Evolutionary conservation across 1,140 invertebrate genomes (phyloP), one percentile per base, ranked within the genome.

Genomic region (Heliconius hewitsoni): DNA sequence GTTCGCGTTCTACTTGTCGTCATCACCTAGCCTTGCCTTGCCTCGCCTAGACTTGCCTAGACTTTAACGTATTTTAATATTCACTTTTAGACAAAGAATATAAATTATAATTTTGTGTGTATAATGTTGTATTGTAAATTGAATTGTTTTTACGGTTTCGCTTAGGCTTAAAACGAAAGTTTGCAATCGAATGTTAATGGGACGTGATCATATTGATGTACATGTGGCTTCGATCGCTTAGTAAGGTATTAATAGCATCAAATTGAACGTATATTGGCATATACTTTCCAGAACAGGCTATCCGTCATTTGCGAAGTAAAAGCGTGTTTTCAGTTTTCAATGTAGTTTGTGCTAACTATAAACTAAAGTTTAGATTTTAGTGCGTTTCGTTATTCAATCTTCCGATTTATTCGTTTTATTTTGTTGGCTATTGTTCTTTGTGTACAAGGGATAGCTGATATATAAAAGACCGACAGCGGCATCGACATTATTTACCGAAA

Each of bases 1-100:
- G 37, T 72, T 57, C 55, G n/a, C 75, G 76, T 74, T 55, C 70
- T 66, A 75, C 78, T 80, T 80, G 74, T 76, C 79, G 75, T 76
- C 78, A 80, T 73, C 46, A 60, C 46, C 74, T 75, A 70, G 37
- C 27, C 13, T 70, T 75, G 11, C 30, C 30, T 30, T 30, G 74
- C 30, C 74, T 75, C 60, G 11, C 71, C n/a, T 71, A 23, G 73
- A 52, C 13, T 73, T 46, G 13, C 71, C n/a, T 71, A 23, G 73
- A 52, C 23, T 73, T 27, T 8, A 8, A 42, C n/a, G 39, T 30
- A 77, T 66, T 72, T 42, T 19, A 66, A 16, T 60, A 73, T 55
- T 73, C 37, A 34, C n/a, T 80, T 74, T 80, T 80, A 74, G 23
- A 66, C 0, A 18, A 30, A 66, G 27, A 30, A 5, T 6, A 27